Evolutionary conservation across 2,888 invertebrate genomes (phyloP).

Genomic region (Lasioglossum lativentre): DNA sequence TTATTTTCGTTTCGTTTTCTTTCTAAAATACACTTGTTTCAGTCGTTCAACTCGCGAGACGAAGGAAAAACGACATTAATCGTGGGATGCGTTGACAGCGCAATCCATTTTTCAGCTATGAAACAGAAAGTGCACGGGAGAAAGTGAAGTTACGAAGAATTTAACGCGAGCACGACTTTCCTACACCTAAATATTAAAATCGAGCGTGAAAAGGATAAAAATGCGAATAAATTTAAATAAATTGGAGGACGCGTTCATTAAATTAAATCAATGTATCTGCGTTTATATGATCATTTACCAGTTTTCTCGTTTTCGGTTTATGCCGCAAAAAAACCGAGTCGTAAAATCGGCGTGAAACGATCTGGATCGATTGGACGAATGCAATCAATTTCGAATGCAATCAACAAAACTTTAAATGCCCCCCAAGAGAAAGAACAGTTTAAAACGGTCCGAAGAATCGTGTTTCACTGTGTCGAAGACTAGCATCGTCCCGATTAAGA

Average conservation of each 20-base stretch:
- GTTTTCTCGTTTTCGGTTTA: not conserved
- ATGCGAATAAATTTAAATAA: not conserved
- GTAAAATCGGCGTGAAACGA: not conserved
- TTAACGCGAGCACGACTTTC: constrained; percentile 7
- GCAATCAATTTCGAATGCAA: not conserved
- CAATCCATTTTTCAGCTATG: not conserved
- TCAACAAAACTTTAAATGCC: not conserved
- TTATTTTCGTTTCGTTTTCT: not conserved
- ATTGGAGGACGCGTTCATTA: not conserved
- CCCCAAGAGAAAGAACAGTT: not conserved
- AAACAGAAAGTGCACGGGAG: constrained; percentile 3
- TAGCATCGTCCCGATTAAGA: not conserved
- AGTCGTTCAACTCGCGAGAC: not conserved
- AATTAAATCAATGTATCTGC: not conserved
- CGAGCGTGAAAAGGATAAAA: not conserved
- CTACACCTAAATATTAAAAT: not conserved
- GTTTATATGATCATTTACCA: not conserved
- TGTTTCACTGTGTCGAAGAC: not conserved
- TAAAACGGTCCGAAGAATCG: not conserved
- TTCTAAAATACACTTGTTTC: not conserved
- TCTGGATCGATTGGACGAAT: not conserved
- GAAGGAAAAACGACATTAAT: not conserved
- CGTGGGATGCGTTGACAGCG: not conserved
- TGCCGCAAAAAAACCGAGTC: not conserved
- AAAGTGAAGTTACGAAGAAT: not conserved